Percentiles rank a stretch among this genome's conserved stretches.
These are phyloP conservation scores for Tetragonula carbonaria DNA, from an alignment of 2,888 invertebrate species.

Conservation along the genomic window DNA sequence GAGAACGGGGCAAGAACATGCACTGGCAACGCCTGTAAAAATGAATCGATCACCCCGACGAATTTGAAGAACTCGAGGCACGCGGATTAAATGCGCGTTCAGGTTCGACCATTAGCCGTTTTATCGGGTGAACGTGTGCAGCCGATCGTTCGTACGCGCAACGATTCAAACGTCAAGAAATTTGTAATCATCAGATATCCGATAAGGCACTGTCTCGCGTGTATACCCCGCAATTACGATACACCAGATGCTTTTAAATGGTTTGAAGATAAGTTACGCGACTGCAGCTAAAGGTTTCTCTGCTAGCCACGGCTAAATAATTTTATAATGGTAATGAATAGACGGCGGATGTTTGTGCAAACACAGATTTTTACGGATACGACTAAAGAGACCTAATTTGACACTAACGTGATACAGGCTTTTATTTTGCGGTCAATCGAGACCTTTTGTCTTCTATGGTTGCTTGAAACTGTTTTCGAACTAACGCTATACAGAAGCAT, in stretches of 20 bases:
- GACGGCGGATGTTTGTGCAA: background rate
- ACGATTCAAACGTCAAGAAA: slow-evolving; percentile 59
- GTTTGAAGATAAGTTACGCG: slow-evolving; percentile 45
- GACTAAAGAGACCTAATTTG: background rate
- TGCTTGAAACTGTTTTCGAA: background rate
- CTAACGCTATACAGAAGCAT: background rate
- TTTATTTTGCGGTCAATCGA: no score
- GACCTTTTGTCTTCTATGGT: background rate
- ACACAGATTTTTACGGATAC: background rate
- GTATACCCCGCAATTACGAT: slow-evolving; percentile 50
- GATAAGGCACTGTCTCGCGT: slow-evolving; percentile 44
- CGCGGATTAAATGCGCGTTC: slow-evolving; percentile 46
- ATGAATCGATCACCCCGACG: slow-evolving; percentile 11
- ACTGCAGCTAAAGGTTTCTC: slow-evolving; percentile 30
- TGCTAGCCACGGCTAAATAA: slow-evolving; percentile 42
- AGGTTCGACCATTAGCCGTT: slow-evolving; percentile 34
- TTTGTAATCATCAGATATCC: slow-evolving; percentile 57
- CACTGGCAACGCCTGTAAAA: slow-evolving; percentile 3
- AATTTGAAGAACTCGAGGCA: slow-evolving; percentile 38
- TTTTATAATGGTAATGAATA: slow-evolving; percentile 39
- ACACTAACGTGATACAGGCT: no score
- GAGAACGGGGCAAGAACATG: background rate
- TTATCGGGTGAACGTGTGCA: slow-evolving; percentile 43
- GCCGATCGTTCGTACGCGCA: slow-evolving; percentile 29
- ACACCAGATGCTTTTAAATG: slow-evolving; percentile 50